Conservation (phyloP, 2,888 invertebrate species). For the Furcula furcula region DNA sequence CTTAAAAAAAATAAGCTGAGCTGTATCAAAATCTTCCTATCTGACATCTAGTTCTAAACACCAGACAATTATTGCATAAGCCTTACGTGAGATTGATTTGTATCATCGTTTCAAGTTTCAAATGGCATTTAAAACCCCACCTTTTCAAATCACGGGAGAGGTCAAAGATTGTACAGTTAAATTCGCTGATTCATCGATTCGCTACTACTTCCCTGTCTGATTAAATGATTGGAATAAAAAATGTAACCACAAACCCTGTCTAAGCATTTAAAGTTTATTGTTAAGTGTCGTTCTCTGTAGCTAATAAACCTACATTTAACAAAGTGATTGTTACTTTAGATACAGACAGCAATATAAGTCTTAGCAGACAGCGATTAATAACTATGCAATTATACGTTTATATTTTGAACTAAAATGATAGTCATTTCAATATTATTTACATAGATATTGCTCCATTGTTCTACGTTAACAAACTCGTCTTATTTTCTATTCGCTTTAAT, state of each 20-base stretch:
- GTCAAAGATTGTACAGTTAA: neutral
- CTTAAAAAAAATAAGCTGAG: no score
- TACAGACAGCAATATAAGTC: neutral
- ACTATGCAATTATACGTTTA: no score
- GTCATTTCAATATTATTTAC: no score
- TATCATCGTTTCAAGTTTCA: neutral
- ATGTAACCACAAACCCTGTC: neutral
- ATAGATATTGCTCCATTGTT: no score
- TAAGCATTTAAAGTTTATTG: neutral
- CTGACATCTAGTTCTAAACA: no score
- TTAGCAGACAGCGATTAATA: no score
- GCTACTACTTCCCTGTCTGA: slow-evolving; percentile 1
- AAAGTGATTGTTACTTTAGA: slow-evolving; percentile 10
- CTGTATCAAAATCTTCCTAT: no score
- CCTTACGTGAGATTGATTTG: no score
- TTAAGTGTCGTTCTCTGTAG: neutral
- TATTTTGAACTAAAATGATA: no score
- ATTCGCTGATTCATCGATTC: neutral
- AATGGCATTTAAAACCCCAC: neutral
- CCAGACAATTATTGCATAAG: no score
- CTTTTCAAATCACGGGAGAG: neutral
- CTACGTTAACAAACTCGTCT: no score
- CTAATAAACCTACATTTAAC: slow-evolving; percentile 2
- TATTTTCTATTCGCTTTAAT: no score
- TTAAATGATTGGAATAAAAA: neutral